Base-by-base conservation (phyloP, 2,113 vertebrate species). In the Addax nasomaculatus region DNA sequence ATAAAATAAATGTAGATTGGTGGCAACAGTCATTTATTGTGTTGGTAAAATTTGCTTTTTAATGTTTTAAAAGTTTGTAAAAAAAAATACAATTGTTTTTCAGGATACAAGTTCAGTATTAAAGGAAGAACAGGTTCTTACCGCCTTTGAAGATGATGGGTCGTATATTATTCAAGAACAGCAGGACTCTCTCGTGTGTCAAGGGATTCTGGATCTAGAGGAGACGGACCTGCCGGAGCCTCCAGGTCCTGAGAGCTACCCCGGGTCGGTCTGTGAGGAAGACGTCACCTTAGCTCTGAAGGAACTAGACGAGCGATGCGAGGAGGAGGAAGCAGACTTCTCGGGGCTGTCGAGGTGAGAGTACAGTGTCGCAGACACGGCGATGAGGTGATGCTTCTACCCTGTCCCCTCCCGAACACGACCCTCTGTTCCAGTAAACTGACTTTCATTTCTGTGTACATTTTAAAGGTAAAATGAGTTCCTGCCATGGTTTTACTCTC, bases 261-360 rank as follows among this genome's bases (percentile, higher is more conserved):
- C 99, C 0, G 99, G 99, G 57, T 99, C 99, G 0, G 84, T 99
- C 96, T 99, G 99, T 96, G 99, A 99, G 94, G 99, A 99, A 14
- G 99, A 99, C 39, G 99, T 99, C 89, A 99, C 99, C 0, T 99
- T 99, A 97, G 99, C 99, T 83, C 98, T 99, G 98, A 99, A 99
- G 98, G 99, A 99, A 97, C 99, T 99, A 1, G 99, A 99, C 86
- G 99, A 99, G 98, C 99, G 99, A 89, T 99, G 99, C 96, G 99
- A 99, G 98, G 99, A 99, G 85, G 99, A 99, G 95, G 99, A 99
- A 98, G 99, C 99, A 0, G 99, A 99, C 96, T 99, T 99, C 98
- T 99, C 99, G 12, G 99, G 99, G 98, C 99, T 99, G 98, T 99
- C 99, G 23, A 99, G 99, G 99, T 99, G 97, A 98, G 97, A 64